These are phyloP conservation scores for Lucinisca nassula DNA, from an alignment of 2,888 invertebrate genomes.

Conservation along the genomic window DNA sequence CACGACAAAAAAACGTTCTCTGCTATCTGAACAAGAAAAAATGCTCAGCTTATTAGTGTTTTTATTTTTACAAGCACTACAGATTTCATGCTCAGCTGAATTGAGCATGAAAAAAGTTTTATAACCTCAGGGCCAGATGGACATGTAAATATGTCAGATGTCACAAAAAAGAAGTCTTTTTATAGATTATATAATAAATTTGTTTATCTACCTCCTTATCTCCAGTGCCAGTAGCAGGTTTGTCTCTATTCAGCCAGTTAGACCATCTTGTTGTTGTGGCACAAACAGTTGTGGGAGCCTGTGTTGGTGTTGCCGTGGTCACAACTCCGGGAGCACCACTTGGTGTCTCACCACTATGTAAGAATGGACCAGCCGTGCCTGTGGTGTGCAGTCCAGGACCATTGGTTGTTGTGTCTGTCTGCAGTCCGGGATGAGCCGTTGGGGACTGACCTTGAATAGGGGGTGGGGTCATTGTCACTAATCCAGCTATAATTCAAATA, in stretches of 20 bases:
- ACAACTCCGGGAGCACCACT: constrained; percentile 24
- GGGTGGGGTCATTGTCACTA: neutral
- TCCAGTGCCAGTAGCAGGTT: constrained; percentile 55
- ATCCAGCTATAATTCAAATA: neutral
- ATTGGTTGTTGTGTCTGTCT: constrained; percentile 5
- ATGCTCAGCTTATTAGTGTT: too few relatives aligned
- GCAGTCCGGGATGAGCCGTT: constrained; percentile 54
- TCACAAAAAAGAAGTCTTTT: too few relatives aligned
- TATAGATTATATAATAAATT: too few relatives aligned
- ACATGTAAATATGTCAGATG: too few relatives aligned
- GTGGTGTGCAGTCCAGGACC: neutral
- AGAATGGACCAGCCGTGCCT: neutral
- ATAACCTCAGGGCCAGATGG: too few relatives aligned
- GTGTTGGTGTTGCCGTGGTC: constrained; percentile 12
- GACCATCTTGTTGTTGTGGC: constrained; percentile 71
- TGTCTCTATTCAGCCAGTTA: constrained; percentile 76
- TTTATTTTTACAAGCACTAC: too few relatives aligned
- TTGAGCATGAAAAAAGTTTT: too few relatives aligned
- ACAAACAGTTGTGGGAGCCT: constrained; percentile 28
- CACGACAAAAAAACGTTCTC: too few relatives aligned
- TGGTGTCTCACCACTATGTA: constrained; percentile 22
- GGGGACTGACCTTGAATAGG: constrained; percentile 40
- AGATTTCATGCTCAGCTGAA: too few relatives aligned
- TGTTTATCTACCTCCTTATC: constrained; percentile 77
- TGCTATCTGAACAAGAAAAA: too few relatives aligned